These are phyloP conservation scores for Stenurella melanura DNA, from an alignment of 2,888 invertebrate genomes.

Conservation along the genomic window DNA sequence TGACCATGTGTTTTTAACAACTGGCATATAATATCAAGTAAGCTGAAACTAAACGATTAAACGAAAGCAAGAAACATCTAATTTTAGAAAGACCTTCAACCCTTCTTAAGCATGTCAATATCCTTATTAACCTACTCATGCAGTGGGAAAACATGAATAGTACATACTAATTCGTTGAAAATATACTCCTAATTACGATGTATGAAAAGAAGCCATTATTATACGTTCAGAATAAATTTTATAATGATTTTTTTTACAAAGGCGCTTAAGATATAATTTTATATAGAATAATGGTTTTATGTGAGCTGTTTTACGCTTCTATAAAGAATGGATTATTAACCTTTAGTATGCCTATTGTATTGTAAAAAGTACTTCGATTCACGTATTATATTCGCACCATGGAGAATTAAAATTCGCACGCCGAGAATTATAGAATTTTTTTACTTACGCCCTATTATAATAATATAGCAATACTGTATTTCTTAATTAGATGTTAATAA, in stretches of 20 bases:
- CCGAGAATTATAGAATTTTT: too few relatives aligned
- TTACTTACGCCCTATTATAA: too few relatives aligned
- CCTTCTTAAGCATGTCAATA: too few relatives aligned
- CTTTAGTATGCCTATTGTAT: background rate
- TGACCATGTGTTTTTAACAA: too few relatives aligned
- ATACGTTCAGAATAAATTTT: background rate
- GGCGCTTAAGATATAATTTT: background rate
- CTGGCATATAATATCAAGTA: too few relatives aligned
- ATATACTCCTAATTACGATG: conserved; percentile 19
- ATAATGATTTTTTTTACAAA: background rate
- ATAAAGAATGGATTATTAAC: conserved; percentile 6
- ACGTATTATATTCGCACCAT: background rate
- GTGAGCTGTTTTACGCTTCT: background rate
- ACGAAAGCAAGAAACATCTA: too few relatives aligned
- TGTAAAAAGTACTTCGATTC: conserved; percentile 2
- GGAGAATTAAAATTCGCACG: background rate
- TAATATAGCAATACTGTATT: too few relatives aligned
- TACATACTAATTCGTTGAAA: background rate
- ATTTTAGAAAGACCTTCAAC: too few relatives aligned
- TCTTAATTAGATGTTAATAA: too few relatives aligned
- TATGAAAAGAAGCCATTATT: conserved; percentile 17
- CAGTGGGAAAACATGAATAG: background rate
- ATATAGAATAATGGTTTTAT: conserved; percentile 1
- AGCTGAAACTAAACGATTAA: too few relatives aligned
- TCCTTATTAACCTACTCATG: background rate